Evolutionary conservation across 2,113 vertebrate species (phyloP).

Genomic region (Daubentonia madagascariensis): DNA sequence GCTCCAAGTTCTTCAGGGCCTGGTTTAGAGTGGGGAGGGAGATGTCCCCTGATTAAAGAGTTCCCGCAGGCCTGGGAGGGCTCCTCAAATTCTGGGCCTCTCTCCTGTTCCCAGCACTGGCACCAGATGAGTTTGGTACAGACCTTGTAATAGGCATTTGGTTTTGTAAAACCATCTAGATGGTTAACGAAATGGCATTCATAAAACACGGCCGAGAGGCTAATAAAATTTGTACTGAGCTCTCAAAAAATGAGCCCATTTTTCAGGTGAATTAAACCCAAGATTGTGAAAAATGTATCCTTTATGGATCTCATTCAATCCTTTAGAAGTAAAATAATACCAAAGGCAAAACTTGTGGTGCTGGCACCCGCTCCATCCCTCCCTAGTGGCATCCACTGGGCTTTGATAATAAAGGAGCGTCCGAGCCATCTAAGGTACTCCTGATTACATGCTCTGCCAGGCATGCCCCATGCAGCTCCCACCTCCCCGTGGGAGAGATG

Average conservation of each 20-base stretch:
- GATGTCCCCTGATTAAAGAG: not conserved
- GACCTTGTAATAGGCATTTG: not conserved
- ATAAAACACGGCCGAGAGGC: not conserved
- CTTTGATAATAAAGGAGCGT: fast-evolving
- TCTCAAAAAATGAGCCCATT: not conserved
- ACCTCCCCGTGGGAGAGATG: not conserved
- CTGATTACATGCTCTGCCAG: not conserved
- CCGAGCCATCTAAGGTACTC: not conserved
- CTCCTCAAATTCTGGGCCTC: not conserved
- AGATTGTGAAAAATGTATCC: not conserved
- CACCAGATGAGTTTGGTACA: not conserved
- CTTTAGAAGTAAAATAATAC: not conserved
- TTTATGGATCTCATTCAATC: not conserved
- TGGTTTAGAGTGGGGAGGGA: not conserved
- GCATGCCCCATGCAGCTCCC: not conserved
- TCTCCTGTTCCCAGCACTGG: not conserved
- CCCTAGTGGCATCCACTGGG: not conserved
- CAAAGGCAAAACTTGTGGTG: fast-evolving
- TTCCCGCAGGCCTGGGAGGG: not conserved
- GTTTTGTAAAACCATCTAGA: not conserved
- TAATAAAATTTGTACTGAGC: not conserved
- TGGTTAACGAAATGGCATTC: not conserved
- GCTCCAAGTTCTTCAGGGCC: not conserved
- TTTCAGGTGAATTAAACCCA: conserved; percentile 44
- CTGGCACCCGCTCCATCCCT: no score